A percentile compares a stretch with the other conserved stretches of the same genome.
These are phyloP conservation scores for Castor canadensis DNA, from an alignment of 2,113 vertebrate genomes.

Conservation along the genomic window DNA sequence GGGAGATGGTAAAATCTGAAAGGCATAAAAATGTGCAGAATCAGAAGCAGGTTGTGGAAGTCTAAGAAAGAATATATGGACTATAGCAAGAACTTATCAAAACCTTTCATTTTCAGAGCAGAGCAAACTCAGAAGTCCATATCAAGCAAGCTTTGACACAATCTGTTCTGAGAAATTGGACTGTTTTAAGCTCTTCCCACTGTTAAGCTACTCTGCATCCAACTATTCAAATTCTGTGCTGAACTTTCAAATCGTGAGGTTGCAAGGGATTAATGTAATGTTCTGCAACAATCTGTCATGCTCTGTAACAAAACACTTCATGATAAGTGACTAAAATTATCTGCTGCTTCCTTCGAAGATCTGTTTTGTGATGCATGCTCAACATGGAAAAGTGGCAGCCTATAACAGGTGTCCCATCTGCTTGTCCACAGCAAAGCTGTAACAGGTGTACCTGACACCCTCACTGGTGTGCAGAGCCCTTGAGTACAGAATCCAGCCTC, in stretches of 20 bases:
- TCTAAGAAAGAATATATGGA: not conserved
- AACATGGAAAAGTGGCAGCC: not conserved
- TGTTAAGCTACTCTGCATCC: slow-evolving; percentile 24
- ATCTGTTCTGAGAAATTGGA: not conserved
- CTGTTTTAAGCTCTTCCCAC: not conserved
- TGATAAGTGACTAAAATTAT: slow-evolving; percentile 27
- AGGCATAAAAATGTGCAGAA: not conserved
- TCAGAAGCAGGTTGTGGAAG: not conserved
- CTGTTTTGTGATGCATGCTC: not conserved
- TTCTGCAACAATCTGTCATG: not conserved
- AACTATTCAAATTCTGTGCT: not conserved
- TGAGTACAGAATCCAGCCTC: not conserved
- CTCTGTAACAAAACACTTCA: slow-evolving; percentile 29
- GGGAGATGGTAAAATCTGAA: not conserved
- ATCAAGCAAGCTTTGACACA: not conserved
- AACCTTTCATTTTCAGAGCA: not conserved
- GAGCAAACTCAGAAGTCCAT: not conserved
- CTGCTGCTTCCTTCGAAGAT: not conserved
- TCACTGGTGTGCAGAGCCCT: not conserved
- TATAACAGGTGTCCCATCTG: not conserved
- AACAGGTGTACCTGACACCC: not conserved
- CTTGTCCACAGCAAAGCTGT: not conserved
- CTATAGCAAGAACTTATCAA: not conserved
- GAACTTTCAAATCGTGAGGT: slow-evolving; percentile 45
- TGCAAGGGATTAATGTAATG: slow-evolving; percentile 26